phyloP scores from a whole-genome alignment of 2,888 invertebrate genomes.

The Oxyscelio sp. region DNA sequence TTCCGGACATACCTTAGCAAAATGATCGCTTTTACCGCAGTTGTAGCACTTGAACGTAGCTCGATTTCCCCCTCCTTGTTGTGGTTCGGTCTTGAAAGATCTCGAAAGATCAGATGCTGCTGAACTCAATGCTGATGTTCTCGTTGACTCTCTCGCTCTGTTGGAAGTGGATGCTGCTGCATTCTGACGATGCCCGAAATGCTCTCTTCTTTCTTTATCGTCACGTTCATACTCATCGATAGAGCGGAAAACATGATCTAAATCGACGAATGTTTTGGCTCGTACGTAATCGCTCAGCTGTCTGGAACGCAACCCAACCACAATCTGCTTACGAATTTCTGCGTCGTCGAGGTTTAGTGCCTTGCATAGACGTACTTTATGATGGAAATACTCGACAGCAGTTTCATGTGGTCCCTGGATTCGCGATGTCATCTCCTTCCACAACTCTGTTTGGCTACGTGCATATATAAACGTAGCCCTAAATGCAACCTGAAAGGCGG shows the following conservation, averaged over 20 bases:
- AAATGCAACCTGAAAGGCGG: constrained; percentile 6
- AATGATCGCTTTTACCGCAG: neutral
- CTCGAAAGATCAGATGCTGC: too few species aligned
- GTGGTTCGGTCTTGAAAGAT: neutral
- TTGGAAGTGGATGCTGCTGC: neutral
- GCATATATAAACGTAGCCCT: constrained; percentile 6
- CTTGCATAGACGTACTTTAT: neutral
- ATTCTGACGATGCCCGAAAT: neutral
- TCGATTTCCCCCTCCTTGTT: neutral
- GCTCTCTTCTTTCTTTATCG: constrained; percentile 6
- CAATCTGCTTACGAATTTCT: constrained; percentile 12
- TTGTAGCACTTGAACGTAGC: constrained; percentile 12
- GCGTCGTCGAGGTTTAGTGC: constrained; percentile 5
- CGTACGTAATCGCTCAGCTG: constrained; percentile 19
- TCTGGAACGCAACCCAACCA: constrained; percentile 5
- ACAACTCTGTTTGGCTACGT: neutral
- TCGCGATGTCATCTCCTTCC: neutral
- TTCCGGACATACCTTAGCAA: neutral
- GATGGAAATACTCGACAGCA: constrained; percentile 18
- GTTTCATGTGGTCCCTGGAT: constrained; percentile 2
- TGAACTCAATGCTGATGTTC: too few species aligned
- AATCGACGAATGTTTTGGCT: constrained; percentile 16
- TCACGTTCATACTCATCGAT: too few species aligned
- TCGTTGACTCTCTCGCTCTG: neutral
- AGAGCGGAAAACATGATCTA: constrained; percentile 5